A percentile compares a stretch with the other conserved stretches of the same genome.
phyloP scores from a whole-genome alignment of 2,797 vertebrate genomes.

The Dermochelys coriacea region DNA sequence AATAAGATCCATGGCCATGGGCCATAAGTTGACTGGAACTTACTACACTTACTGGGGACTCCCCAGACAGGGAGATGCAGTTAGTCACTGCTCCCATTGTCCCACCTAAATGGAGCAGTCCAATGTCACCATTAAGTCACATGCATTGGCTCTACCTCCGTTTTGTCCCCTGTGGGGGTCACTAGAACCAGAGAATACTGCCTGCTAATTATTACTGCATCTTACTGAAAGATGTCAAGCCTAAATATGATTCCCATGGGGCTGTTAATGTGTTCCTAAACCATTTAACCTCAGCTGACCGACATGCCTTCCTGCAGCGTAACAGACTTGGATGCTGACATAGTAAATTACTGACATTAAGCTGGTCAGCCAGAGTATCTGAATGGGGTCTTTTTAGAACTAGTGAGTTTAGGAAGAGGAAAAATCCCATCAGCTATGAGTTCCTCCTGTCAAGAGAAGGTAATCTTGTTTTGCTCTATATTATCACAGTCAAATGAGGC shows the following conservation, averaged over 20 bases:
- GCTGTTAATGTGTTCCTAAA: neutral
- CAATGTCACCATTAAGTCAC: neutral
- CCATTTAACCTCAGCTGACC: neutral
- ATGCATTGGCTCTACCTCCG: neutral
- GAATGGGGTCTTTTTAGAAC: neutral
- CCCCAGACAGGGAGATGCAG: neutral
- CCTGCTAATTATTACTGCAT: neutral
- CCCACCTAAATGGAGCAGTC: neutral
- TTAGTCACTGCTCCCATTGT: neutral
- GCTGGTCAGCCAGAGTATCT: neutral
- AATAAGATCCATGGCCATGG: neutral
- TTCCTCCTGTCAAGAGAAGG: neutral
- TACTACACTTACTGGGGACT: neutral
- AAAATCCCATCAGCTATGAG: neutral
- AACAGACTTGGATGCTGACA: neutral
- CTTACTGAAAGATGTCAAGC: neutral
- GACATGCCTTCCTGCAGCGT: neutral
- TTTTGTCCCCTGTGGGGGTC: neutral
- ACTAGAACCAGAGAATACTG: neutral
- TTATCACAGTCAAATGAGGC: neutral
- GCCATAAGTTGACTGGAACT: neutral
- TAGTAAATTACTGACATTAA: neutral
- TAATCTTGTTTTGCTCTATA: neutral
- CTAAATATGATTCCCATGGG: neutral
- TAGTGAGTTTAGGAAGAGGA: neutral